Conservation (phyloP, 2,888 invertebrate genomes). For the Andrena marginata region DNA sequence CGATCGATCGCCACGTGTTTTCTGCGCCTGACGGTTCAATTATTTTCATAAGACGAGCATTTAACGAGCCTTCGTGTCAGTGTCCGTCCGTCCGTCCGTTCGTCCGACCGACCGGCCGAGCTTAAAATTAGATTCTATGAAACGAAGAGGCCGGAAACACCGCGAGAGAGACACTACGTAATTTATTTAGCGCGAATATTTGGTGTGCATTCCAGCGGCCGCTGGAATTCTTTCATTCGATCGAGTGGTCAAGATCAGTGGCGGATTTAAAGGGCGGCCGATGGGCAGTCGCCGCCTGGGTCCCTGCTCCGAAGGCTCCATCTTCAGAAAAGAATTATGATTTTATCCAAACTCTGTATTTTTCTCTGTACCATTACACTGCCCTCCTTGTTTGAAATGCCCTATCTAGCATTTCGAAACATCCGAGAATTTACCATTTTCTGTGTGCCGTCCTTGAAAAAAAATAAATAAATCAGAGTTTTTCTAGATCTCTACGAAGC, state of each 20-base stretch:
- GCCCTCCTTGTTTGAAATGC: too few species aligned
- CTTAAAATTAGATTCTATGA: conserved; percentile 71
- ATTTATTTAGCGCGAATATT: conserved; percentile 63
- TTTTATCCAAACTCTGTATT: too few species aligned
- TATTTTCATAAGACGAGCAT: conserved; percentile 66
- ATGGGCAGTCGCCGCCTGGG: too few species aligned
- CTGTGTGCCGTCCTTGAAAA: too few species aligned
- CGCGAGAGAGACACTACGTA: conserved; percentile 41
- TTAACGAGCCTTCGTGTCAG: conserved; percentile 57
- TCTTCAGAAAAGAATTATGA: too few species aligned
- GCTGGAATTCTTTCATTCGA: conserved; percentile 54
- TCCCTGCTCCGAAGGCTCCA: too few species aligned
- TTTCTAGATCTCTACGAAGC: too few species aligned
- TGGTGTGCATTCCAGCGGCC: conserved; percentile 42
- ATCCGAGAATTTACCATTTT: too few species aligned
- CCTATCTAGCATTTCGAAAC: too few species aligned
- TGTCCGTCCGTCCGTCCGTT: conserved; percentile 11
- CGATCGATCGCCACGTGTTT: conserved; percentile 39
- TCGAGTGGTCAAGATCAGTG: neutral
- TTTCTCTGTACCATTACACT: too few species aligned
- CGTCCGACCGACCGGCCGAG: conserved; percentile 40
- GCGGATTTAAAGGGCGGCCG: too few species aligned
- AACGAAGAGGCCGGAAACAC: conserved; percentile 67
- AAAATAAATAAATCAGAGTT: too few species aligned
- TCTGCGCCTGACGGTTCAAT: conserved; percentile 65